Conservation (phyloP, 1,140 invertebrate genomes). For the Anthonomus grandis region DNA sequence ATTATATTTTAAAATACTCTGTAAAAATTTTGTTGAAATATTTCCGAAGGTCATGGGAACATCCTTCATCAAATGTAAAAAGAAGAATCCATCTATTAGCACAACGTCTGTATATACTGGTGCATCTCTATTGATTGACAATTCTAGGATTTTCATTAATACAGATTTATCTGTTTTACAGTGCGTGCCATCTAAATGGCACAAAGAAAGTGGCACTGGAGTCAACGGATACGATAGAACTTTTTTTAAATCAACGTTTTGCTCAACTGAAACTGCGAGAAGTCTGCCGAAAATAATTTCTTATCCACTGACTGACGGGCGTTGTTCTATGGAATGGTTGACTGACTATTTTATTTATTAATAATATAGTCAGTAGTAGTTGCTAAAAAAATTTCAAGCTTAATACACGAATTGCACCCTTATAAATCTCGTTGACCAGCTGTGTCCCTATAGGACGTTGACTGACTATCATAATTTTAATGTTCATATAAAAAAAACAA, state of each 20-base stretch:
- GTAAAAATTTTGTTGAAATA: constrained; percentile 17
- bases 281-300: constrained; percentile 38
- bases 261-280: constrained; percentile 30
- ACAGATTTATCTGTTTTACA: constrained; percentile 39
- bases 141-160: constrained; percentile 31
- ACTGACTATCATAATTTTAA: no score
- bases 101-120: constrained; percentile 29
- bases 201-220: constrained; percentile 38
- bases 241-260: constrained; percentile 31
- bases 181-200: constrained; percentile 41
- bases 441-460: no score
- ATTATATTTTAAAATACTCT: neutral
- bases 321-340: no score
- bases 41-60: constrained; percentile 1
- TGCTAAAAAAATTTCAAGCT: no score
- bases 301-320: no score
- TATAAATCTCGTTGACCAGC: no score
- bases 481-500: no score
- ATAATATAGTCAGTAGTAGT: no score
- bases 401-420: no score
- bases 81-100: constrained; percentile 12
- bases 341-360: no score
- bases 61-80: constrained; percentile 13
- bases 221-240: constrained; percentile 36
- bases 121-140: constrained; percentile 20